phyloP scores from a whole-genome alignment of 2,797 vertebrate species.

The Galagoides demidoff region DNA sequence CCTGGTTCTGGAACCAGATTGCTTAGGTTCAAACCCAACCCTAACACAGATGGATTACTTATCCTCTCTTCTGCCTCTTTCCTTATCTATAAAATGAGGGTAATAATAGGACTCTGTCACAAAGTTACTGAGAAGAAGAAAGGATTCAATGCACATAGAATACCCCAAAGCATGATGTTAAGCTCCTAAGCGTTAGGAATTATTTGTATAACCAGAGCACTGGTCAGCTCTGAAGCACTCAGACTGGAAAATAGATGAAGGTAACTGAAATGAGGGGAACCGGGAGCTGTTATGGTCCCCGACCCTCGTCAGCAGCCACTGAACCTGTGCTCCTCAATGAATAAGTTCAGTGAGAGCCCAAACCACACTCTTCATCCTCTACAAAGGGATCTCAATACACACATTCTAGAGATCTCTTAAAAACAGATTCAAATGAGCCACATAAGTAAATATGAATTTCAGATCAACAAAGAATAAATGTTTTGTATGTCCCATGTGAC shows the following conservation, averaged over 20 bases:
- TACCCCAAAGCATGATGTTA: background rate
- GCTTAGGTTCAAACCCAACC: background rate
- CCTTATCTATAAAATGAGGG: background rate
- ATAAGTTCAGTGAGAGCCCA: background rate
- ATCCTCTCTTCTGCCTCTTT: background rate
- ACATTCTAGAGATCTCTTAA: background rate
- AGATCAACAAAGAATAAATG: slow-evolving; percentile 15
- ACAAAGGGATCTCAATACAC: background rate
- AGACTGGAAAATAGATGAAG: background rate
- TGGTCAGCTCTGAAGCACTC: background rate
- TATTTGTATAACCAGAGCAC: background rate
- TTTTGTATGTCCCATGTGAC: background rate
- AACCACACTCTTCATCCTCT: background rate
- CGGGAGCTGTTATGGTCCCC: background rate
- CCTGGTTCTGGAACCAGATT: background rate
- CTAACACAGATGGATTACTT: background rate
- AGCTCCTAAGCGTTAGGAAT: background rate
- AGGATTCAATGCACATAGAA: background rate
- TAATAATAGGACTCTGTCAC: background rate
- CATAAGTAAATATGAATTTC: slow-evolving; percentile 51
- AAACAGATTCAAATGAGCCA: background rate
- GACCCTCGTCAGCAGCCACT: background rate
- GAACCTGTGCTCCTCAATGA: background rate
- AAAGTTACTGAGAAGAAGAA: background rate
- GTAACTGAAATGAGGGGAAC: background rate